Evolutionary conservation across 53 echinoderm and acorn worm genomes (phyloP), one percentile per base, ranked within the genome.

Genomic region (Henricia sp.): DNA sequence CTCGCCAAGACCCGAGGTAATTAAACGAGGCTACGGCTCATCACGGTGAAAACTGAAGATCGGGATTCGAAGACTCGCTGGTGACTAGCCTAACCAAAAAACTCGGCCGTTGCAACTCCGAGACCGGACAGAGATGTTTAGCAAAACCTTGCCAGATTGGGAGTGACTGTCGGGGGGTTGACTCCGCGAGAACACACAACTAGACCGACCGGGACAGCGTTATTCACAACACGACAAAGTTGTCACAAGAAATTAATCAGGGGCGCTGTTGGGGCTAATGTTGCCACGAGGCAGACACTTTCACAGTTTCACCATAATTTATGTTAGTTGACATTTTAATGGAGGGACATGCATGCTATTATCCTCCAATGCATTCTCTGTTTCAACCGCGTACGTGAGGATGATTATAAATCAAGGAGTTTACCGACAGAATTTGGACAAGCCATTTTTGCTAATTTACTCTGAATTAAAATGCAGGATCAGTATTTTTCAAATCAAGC

Each of bases 171-270:
- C 34, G 62, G 62, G 62, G 62, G 62, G 30, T 2, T 4, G n/a
- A n/a, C n/a, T n/a, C 27, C 32, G 20, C 9, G 80, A 34, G 34
- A 48, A 11, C 64, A n/a, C n/a, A 46, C 17, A 32, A 46, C 48
- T 33, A 17, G 80, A 37, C 60, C 64, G 50, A 48, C 62, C 48
- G 41, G 30, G 58, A 58, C n/a, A 39, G 60, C 9, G 27, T 59
- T 80, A 80, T 80, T 63, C 80, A 80, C 34, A 34, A 50, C 80
- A 80, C 46, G 80, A 62, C 80, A 80, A 80, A 80, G 80, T 80
- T 80, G 80, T 80, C 80, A 80, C 80, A 80, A 80, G 80, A 80
- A 64, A 80, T 80, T 80, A 80, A 80, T 64, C 63, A 64, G 80
- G 34, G 48, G 80, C 44, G 80, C 20, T 21, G n/a, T 37, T 11